A percentile compares a stretch with the other conserved stretches of the same genome.
Conservation (phyloP, 1,140 invertebrate genomes). For the Propsilocerus akamusi region DNA sequence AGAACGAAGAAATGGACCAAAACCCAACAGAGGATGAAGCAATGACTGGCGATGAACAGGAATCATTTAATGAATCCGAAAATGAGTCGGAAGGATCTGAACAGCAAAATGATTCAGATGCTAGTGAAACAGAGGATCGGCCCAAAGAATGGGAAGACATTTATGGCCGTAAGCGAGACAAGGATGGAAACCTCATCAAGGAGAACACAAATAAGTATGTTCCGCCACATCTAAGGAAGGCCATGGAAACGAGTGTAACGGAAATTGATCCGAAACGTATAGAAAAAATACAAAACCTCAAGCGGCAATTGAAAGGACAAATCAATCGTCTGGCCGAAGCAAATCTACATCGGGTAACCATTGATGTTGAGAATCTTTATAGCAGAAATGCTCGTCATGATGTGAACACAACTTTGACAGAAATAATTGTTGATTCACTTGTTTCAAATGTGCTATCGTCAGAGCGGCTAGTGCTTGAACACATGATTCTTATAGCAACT, state of each 20-base stretch:
- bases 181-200: slow-evolving; percentile 55
- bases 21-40: slow-evolving; percentile 10
- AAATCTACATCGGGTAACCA: slow-evolving; percentile 68
- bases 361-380: slow-evolving; percentile 52
- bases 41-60: slow-evolving; percentile 12
- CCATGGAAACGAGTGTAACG: slow-evolving; percentile 19
- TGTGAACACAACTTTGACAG: slow-evolving; percentile 58
- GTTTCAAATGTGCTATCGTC: slow-evolving; percentile 41
- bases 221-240: slow-evolving; percentile 55
- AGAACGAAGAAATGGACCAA: slow-evolving; percentile 13
- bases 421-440: slow-evolving; percentile 47
- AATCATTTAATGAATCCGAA: slow-evolving; percentile 20
- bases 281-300: slow-evolving; percentile 40
- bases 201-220: slow-evolving; percentile 47
- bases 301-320: slow-evolving; percentile 67
- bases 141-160: slow-evolving; percentile 68
- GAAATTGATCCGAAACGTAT: slow-evolving; percentile 30
- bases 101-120: slow-evolving; percentile 9
- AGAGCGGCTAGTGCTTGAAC: slow-evolving; percentile 64
- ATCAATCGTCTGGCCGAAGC: slow-evolving; percentile 75
- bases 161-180: slow-evolving; percentile 70
- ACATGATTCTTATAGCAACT: slow-evolving; percentile 62
- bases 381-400: slow-evolving; percentile 57
- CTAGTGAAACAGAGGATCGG: slow-evolving; percentile 14
- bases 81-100: slow-evolving; percentile 9